phyloP scores from a whole-genome alignment of 2,888 invertebrate genomes.

The Dendrolimus houi region DNA sequence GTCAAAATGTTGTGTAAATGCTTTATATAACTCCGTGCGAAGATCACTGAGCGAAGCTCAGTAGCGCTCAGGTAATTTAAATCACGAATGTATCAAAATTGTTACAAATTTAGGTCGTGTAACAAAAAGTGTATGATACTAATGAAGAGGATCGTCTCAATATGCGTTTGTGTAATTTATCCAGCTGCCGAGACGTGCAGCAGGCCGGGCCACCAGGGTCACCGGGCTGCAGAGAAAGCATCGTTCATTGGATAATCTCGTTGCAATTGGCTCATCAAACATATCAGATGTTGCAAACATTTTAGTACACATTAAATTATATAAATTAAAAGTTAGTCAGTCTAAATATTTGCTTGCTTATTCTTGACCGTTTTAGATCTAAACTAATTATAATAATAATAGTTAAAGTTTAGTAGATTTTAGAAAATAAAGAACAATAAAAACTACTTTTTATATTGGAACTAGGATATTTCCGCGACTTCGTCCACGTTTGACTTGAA shows the following conservation, averaged over 20 bases:
- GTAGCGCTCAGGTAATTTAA: background rate
- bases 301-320: slow-evolving; percentile 8
- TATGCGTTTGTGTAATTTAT: background rate
- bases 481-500: no score
- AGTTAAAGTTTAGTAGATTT: no score
- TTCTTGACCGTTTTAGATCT: no score
- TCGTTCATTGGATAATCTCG: slow-evolving; percentile 63
- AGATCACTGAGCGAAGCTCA: no score
- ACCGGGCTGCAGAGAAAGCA: slow-evolving; percentile 64
- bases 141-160: background rate
- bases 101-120: background rate
- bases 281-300: slow-evolving; percentile 22
- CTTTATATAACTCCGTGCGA: no score
- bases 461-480: no score
- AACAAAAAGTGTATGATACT: background rate
- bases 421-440: no score
- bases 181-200: slow-evolving; percentile 5
- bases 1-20: no score
- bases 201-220: slow-evolving; percentile 25
- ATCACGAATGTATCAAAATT: background rate
- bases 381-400: no score
- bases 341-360: no score
- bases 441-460: no score
- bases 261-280: slow-evolving; percentile 45
- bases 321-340: no score